Evolutionary conservation across 2,888 invertebrate genomes (phyloP).

Genomic region (Coleophora flavipennella): DNA sequence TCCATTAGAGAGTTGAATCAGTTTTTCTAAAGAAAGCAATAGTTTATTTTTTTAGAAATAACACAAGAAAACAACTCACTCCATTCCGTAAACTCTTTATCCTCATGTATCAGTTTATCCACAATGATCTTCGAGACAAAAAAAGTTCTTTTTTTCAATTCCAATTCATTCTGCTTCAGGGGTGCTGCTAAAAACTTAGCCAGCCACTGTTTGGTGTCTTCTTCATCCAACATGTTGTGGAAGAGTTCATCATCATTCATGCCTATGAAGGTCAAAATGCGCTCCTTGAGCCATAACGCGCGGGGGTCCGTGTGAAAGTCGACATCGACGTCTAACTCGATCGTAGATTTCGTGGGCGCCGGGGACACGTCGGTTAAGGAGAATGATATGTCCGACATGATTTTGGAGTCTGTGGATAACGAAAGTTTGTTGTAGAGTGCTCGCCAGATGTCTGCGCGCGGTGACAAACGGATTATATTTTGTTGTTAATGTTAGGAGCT

Average conservation of each 20-base stretch:
- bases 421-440: no score
- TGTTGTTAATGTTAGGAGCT: no score
- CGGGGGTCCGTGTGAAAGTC: conserved; percentile 66
- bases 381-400: neutral
- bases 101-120: conserved; percentile 77
- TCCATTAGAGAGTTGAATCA: no score
- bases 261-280: conserved; percentile 72
- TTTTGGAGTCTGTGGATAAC: no score
- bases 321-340: conserved; percentile 9
- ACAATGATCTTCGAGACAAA: conserved; percentile 80
- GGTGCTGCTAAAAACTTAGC: conserved; percentile 31
- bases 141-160: conserved; percentile 72
- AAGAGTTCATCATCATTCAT: conserved; percentile 69
- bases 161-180: conserved; percentile 38
- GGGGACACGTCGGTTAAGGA: neutral
- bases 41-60: no score
- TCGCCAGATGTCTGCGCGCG: no score
- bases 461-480: no score
- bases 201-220: conserved; percentile 61
- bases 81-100: conserved; percentile 84
- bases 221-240: conserved; percentile 71
- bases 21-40: no score
- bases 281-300: conserved; percentile 79
- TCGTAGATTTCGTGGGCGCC: no score
- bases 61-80: conserved; percentile 71